Conservation (phyloP, 2,797 vertebrate genomes). For the Martes flavigula region DNA sequence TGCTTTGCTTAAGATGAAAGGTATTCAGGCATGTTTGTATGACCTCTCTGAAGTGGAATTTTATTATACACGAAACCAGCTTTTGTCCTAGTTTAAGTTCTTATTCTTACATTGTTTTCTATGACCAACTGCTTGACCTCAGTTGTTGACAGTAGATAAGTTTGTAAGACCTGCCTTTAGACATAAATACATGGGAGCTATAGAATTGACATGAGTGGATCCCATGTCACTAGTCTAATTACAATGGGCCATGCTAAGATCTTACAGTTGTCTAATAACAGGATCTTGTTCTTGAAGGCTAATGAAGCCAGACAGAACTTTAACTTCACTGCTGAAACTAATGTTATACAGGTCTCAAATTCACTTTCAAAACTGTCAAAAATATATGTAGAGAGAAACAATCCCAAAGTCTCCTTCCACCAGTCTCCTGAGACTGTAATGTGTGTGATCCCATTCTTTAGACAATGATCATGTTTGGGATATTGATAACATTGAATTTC, state of each 20-base stretch:
- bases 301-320: background rate
- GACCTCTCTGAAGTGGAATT: background rate
- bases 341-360: background rate
- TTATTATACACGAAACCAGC: background rate
- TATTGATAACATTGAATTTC: background rate
- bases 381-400: background rate
- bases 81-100: background rate
- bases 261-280: background rate
- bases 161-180: background rate
- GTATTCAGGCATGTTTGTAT: background rate
- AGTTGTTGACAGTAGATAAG: background rate
- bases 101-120: background rate
- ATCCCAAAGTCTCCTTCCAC: too few species aligned
- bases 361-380: background rate
- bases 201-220: background rate
- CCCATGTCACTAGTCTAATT: background rate
- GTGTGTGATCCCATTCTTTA: background rate
- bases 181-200: background rate
- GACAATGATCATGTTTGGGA: background rate
- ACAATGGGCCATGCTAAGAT: background rate
- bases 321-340: background rate
- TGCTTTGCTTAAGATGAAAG: background rate
- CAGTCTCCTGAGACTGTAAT: background rate
- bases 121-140: background rate
- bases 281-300: background rate